Base-by-base conservation (phyloP, 2,888 invertebrate species). In the Tanypteryx hageni region DNA sequence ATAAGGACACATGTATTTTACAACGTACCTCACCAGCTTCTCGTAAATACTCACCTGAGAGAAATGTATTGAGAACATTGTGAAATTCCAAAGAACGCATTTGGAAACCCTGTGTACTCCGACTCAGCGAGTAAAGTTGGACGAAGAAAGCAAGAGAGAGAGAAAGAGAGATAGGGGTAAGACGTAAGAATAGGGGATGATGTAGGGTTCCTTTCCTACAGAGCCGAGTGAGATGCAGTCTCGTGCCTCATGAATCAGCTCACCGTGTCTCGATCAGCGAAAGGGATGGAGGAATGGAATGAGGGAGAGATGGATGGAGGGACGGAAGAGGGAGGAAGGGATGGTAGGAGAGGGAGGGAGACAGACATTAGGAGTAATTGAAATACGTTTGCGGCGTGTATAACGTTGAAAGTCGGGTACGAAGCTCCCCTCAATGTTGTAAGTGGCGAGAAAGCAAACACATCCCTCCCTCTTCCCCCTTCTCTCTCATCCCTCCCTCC, bases 361-460 rank as follows among this genome's bases (percentile, higher is more conserved):
- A 57, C 10, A 58, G 58, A 58, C 22, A 85, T 22, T 22, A 57
- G 85, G 58, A 85, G 58, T 85, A 85, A 85, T 85, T 58, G 85
- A 85, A 85, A 85, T 85, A n/a, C 85, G 57, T 85, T 85, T 57
- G 22, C 57, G 85, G 57, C n/a, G 84, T 56, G n/a, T 56, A 84
- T 56, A 56, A 56, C 57, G 58, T 27, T 58, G 85, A 58, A 57
- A 56, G 85, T n/a, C 57, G 85, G 85, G 57, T 85, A 18, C 14
- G 18, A 7, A 27, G 44, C 57, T 58, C 58, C 22, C 31, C 85
- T n/a, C 57, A 10, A 85, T 84, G 85, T 85, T 58, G 86, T 86
- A 59, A 59, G 86, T 61, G 86, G 86, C 27, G 86, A 11, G 59
- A 2, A 59, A 31, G 31, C n/a, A 31, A 61, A 86, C 86, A 61